Base-by-base conservation (phyloP, 2,888 invertebrate species). In the Ommatoiulus sabulosus region DNA sequence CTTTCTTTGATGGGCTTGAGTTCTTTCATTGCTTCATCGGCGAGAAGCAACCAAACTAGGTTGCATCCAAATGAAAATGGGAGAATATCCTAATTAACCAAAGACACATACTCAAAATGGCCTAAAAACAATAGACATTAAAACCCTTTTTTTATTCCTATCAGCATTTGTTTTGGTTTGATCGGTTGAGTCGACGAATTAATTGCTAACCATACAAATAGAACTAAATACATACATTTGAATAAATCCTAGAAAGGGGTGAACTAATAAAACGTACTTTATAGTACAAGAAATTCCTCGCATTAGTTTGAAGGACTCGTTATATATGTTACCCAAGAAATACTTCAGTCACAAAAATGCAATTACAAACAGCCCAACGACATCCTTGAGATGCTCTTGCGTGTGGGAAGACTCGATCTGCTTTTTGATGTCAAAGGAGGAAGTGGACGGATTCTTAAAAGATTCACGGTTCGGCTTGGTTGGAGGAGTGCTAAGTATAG, bases 391-490 rank as follows among this genome's bases (percentile, higher is more conserved):
- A 80, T 24, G 80, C 80, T 80, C 80, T 24, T 35, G 12, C 2
- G 20, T 80, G 80, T 80, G 35, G 35, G 12, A 80, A 80, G 24
- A 0, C 80, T 80, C 3, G 1, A 12, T 80, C 8, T 35, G 20
- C 7, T 80, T 35, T n/a, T 80, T 80, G 35, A 35, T 80, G 80
- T 80, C 80, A 80, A 80, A 80, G 80, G 35, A 80, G 35, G 80
- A 80, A 35, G 24, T 80, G 80, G 20, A 35, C 24, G 8, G 80
- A 80, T 80, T 17, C 20, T 24, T 72, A 72, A 5, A 72, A 72
- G 20, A 72, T 72, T 24, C 24, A 72, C 24, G 24, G n/a, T 7
- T 72, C 10, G 72, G 7, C 24, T 72, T 35, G 80, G 24, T 24
- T 72, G 24, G 20, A 72, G 3, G n/a, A 35, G 20, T 35, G 35